A percentile compares a stretch with the other conserved stretches of the same genome.
These are phyloP conservation scores for Pteropus alecto DNA, from an alignment of 2,113 vertebrate species.

Conservation along the genomic window DNA sequence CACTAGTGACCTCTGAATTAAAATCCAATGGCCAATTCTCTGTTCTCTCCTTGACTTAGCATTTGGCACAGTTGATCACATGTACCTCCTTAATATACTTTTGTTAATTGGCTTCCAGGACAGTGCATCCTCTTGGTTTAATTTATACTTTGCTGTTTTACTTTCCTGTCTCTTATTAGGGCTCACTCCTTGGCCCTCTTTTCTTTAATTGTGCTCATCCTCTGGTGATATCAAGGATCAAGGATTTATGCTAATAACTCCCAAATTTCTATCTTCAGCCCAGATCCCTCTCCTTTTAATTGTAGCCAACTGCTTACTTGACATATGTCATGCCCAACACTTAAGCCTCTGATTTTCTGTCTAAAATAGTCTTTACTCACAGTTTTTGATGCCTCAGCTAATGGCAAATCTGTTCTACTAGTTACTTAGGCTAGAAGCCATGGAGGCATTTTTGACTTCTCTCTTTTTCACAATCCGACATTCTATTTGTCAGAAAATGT, in stretches of 20 bases:
- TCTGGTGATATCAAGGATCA: background rate
- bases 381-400: background rate
- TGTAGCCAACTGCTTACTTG: background rate
- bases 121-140: background rate
- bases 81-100: background rate
- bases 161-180: background rate
- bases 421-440: background rate
- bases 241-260: background rate
- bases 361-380: background rate
- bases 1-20: background rate
- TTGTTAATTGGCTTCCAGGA: background rate
- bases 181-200: background rate
- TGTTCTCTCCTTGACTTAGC: background rate
- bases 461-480: background rate
- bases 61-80: background rate
- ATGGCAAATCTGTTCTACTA: background rate
- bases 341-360: background rate
- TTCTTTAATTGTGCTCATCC: background rate
- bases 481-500: background rate
- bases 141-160: background rate
- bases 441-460: background rate
- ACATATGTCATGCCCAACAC: background rate
- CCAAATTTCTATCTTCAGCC: background rate
- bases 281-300: background rate
- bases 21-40: background rate